These are phyloP conservation scores for Huso huso DNA, from an alignment of 2,797 vertebrate genomes.

Conservation along the genomic window DNA sequence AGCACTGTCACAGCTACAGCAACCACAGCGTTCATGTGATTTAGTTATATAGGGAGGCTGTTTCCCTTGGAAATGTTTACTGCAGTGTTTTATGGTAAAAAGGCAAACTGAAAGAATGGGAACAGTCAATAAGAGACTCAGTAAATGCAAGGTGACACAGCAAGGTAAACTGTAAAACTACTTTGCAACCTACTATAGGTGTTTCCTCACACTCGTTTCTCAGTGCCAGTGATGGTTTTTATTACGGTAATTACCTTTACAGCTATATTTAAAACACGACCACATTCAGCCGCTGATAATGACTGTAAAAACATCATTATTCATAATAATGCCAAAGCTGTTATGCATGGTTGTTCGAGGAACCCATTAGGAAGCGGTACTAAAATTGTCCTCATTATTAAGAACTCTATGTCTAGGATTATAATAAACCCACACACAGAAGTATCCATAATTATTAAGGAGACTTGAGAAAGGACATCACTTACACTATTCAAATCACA, in stretches of 20 bases:
- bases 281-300: background rate
- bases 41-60: too few species aligned
- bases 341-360: background rate
- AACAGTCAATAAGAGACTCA: too few species aligned
- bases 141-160: too few species aligned
- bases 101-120: too few species aligned
- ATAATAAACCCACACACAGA: background rate
- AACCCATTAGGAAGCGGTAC: background rate
- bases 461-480: background rate
- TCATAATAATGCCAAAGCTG: background rate
- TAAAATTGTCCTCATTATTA: background rate
- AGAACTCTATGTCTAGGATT: background rate
- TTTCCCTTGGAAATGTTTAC: too few species aligned
- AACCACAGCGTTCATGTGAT: too few species aligned
- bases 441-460: background rate
- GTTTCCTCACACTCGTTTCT: too few species aligned
- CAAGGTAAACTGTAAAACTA: too few species aligned
- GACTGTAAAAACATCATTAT: background rate
- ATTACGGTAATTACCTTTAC: background rate
- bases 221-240: too few species aligned
- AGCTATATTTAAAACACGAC: background rate
- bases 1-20: too few species aligned
- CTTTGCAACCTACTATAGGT: too few species aligned
- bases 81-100: too few species aligned
- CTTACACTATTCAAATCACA: background rate